Percentiles rank a stretch among this genome's conserved stretches.
phyloP scores from a whole-genome alignment of 2,113 vertebrate species.

The Muscicapa adusta region DNA sequence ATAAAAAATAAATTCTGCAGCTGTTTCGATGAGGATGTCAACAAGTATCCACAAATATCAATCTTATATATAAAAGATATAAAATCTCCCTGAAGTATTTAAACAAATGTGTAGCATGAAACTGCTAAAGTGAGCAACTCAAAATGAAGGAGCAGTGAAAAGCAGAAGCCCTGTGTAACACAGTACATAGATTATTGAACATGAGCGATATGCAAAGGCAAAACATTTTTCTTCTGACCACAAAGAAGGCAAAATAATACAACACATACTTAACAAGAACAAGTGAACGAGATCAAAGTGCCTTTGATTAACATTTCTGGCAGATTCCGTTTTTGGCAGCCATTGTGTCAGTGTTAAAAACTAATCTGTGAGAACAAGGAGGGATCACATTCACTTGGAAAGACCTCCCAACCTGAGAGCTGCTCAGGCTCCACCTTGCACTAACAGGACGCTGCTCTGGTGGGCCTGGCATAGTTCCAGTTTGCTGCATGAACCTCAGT shows the following conservation, averaged over 20 bases:
- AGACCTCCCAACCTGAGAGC: constrained; percentile 30
- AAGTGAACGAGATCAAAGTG: constrained; percentile 49
- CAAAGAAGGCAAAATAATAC: constrained; percentile 17
- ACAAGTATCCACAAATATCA: background rate
- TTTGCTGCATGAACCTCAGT: constrained; percentile 36
- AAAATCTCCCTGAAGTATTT: background rate
- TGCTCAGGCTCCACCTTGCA: background rate
- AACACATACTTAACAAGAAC: constrained; percentile 27
- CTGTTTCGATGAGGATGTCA: background rate
- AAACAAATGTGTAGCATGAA: background rate
- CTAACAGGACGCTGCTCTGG: constrained; percentile 24
- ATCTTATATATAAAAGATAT: background rate
- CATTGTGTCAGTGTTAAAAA: background rate
- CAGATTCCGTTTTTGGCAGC: constrained; percentile 44
- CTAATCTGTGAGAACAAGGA: constrained; percentile 30
- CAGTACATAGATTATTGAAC: constrained; percentile 2
- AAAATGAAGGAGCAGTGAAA: background rate
- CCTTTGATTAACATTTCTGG: constrained; percentile 43
- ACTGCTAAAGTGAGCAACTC: background rate
- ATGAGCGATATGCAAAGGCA: background rate
- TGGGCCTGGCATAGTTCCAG: constrained; percentile 13
- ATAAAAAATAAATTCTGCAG: background rate
- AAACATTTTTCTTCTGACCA: constrained; percentile 27
- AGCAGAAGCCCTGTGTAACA: background rate
- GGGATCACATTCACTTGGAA: background rate